Percentiles rank a stretch among this genome's conserved stretches.
Evolutionary conservation across 2,888 invertebrate species (phyloP).

Genomic region (Eupsilia transversa): DNA sequence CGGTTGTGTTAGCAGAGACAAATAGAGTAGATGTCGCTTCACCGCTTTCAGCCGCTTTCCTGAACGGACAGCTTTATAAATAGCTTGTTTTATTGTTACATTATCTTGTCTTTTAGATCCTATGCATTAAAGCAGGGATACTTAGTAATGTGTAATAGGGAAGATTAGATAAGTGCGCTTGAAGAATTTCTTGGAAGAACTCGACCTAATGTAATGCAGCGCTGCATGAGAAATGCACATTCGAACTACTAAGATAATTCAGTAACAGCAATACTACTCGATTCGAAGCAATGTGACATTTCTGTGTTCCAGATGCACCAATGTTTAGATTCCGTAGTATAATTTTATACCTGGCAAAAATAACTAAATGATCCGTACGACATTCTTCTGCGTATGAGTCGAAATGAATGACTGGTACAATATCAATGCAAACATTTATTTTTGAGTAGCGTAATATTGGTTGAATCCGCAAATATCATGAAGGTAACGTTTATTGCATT

Average conservation of each 20-base stretch:
- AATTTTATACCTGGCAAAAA: constrained; percentile 63
- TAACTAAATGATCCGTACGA: constrained; percentile 49
- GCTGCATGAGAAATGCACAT: constrained; percentile 30
- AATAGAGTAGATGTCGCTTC: constrained; percentile 84
- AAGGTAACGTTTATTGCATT: constrained; percentile 15
- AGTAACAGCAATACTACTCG: constrained; percentile 32
- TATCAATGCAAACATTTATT: constrained; percentile 36
- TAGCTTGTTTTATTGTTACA: constrained; percentile 81
- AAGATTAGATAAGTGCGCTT: constrained; percentile 22
- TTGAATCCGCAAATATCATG: constrained; percentile 15
- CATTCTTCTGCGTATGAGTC: constrained; percentile 55
- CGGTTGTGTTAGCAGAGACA: constrained; percentile 85
- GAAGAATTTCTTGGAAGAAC: constrained; percentile 20
- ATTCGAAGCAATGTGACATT: constrained; percentile 49
- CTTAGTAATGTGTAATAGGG: constrained; percentile 37
- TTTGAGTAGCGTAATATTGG: constrained; percentile 11
- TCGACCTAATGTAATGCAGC: constrained; percentile 7
- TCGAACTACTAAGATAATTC: constrained; percentile 38
- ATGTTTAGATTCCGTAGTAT: constrained; percentile 54
- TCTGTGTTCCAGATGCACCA: constrained; percentile 57
- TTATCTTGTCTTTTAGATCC: constrained; percentile 71
- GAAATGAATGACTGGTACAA: constrained; percentile 33
- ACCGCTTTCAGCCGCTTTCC: constrained; percentile 77
- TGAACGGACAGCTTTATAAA: constrained; percentile 81
- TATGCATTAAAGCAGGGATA: constrained; percentile 54